Percentiles rank a stretch among this genome's conserved stretches.
Conservation (phyloP, 2,797 vertebrate genomes). For the Ctenosaura bakeri region DNA sequence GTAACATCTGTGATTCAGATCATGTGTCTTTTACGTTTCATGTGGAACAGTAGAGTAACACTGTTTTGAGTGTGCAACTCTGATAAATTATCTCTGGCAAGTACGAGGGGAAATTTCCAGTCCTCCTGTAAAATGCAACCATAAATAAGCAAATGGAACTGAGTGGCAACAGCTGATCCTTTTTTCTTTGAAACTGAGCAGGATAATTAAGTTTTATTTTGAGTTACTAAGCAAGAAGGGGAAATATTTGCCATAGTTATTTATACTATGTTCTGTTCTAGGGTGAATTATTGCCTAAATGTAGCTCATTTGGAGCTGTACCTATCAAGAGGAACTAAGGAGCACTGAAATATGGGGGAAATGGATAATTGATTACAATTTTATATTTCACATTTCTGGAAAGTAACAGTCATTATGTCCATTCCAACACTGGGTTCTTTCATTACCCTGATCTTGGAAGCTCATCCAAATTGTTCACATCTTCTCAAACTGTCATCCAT, state of each 20-base stretch:
- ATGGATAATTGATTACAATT: constrained; percentile 48
- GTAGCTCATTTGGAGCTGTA: constrained; percentile 71
- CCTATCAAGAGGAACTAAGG: constrained; percentile 65
- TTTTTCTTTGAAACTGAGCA: constrained; percentile 71
- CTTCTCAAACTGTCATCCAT: constrained; percentile 13
- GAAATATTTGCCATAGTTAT: constrained; percentile 65
- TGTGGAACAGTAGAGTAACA: not conserved
- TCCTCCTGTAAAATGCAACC: constrained; percentile 64
- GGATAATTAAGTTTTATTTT: constrained; percentile 70
- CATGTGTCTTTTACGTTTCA: not conserved
- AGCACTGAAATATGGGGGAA: constrained; percentile 67
- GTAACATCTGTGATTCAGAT: too few relatives aligned
- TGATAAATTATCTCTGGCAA: constrained; percentile 45
- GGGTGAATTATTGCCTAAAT: constrained; percentile 66
- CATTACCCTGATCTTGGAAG: constrained; percentile 20
- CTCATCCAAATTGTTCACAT: constrained; percentile 2
- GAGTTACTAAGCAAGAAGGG: constrained; percentile 64
- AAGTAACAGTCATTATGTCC: constrained; percentile 13
- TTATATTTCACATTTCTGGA: constrained; percentile 42
- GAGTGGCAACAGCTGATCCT: constrained; percentile 64
- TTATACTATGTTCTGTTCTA: constrained; percentile 65
- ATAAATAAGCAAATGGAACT: constrained; percentile 50
- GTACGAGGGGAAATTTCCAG: constrained; percentile 58
- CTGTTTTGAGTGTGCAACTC: constrained; percentile 40
- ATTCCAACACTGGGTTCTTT: not conserved